These are phyloP conservation scores for Xiphydria camelus DNA, from an alignment of 2,888 invertebrate genomes.

Conservation along the genomic window DNA sequence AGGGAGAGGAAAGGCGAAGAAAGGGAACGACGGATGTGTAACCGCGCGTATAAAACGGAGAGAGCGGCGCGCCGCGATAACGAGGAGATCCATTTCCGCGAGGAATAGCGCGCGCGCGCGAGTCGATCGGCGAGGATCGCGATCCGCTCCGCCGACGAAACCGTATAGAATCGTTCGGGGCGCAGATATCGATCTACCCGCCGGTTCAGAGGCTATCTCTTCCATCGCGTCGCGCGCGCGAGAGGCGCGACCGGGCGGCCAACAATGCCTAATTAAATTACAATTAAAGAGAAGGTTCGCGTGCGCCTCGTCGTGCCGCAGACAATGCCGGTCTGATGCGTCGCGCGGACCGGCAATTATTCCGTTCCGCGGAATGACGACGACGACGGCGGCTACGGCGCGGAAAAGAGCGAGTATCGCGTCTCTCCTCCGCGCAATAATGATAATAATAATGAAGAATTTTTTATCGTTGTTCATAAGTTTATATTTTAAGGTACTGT, in stretches of 20 bases:
- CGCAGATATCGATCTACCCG: neutral
- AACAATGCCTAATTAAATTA: constrained; percentile 44
- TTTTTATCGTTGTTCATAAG: too few species aligned
- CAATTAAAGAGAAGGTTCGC: constrained; percentile 29
- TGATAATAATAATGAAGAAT: too few species aligned
- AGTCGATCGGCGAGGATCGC: neutral
- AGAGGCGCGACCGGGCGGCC: neutral
- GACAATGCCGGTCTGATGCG: constrained; percentile 20
- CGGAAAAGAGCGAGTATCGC: too few species aligned
- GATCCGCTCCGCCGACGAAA: neutral
- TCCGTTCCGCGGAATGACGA: constrained; percentile 3
- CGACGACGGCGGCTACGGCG: too few species aligned
- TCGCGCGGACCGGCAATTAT: neutral
- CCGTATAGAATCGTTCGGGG: neutral
- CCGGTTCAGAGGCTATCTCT: neutral
- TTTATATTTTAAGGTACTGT: too few species aligned
- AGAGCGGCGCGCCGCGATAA: too few species aligned
- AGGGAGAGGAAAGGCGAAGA: neutral
- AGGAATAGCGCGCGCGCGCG: too few species aligned
- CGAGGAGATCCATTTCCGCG: too few species aligned
- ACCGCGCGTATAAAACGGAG: too few species aligned
- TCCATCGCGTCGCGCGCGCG: neutral
- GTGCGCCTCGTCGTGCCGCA: constrained; percentile 6
- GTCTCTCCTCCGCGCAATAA: too few species aligned
- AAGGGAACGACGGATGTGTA: neutral